phyloP scores from a whole-genome alignment of 2,113 vertebrate species.

The chimpanzee (Pan troglodytes) region DNA sequence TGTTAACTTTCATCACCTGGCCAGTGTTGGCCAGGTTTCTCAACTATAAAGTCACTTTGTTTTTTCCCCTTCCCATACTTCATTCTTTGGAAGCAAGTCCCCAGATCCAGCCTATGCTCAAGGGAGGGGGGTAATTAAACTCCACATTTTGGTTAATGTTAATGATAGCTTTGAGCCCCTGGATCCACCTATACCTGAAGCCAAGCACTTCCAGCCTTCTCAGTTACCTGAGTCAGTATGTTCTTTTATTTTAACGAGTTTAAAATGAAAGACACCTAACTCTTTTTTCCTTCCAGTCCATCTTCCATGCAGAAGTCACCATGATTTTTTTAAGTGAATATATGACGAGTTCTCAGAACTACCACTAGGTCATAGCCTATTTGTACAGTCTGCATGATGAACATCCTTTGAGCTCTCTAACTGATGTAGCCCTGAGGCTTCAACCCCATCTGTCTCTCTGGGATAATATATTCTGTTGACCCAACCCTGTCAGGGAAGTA shows the following conservation, averaged over 20 bases:
- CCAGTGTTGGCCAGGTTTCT: neutral
- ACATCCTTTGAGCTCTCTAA: neutral
- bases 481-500: neutral
- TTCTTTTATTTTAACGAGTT: neutral
- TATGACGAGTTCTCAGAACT: neutral
- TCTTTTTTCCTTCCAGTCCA: neutral
- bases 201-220: neutral
- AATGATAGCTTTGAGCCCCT: neutral
- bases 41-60: neutral
- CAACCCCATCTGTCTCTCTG: neutral
- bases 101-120: neutral
- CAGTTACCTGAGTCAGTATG: neutral
- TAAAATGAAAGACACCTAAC: neutral
- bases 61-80: neutral
- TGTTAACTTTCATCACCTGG: neutral
- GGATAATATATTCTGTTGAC: neutral
- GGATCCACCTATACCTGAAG: neutral
- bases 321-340: neutral
- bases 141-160: neutral
- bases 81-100: neutral
- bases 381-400: neutral
- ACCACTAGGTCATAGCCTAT: neutral
- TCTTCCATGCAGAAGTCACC: neutral
- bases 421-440: neutral
- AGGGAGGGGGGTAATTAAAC: neutral